Conservation (phyloP, 1,140 invertebrate genomes). For the Penaeus chinensis region DNA sequence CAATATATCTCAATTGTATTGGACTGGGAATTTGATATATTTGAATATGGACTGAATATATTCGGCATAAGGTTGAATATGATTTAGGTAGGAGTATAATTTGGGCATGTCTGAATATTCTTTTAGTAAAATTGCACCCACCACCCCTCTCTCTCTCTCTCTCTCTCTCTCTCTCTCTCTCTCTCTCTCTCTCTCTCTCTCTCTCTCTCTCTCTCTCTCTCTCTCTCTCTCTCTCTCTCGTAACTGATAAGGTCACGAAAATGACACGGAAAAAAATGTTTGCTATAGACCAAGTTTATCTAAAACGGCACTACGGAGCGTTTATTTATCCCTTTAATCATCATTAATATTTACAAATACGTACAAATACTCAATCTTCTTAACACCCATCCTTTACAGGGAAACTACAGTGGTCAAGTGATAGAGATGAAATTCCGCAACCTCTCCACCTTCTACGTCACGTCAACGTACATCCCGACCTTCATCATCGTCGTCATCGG, state of each 20-base stretch:
- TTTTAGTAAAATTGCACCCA: neutral
- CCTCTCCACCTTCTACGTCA: constrained; percentile 54
- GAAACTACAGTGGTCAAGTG: constrained; percentile 50
- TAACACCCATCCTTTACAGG: neutral
- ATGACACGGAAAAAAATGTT: neutral
- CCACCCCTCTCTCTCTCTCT: neutral
- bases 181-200: too few relatives aligned
- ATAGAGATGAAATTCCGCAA: constrained; percentile 40
- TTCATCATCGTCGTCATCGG: constrained; percentile 57
- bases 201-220: too few relatives aligned
- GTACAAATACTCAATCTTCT: too few relatives aligned
- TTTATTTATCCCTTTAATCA: too few relatives aligned
- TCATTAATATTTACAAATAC: too few relatives aligned
- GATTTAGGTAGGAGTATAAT: too few relatives aligned
- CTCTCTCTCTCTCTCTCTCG: neutral
- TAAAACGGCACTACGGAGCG: too few relatives aligned
- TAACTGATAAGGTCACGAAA: neutral
- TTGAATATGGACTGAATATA: too few relatives aligned
- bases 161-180: neutral
- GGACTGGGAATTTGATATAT: too few relatives aligned
- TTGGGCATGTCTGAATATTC: neutral
- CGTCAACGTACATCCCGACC: constrained; percentile 54
- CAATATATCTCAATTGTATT: too few relatives aligned
- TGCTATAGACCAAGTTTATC: neutral
- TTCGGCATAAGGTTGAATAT: too few relatives aligned